Percentiles rank a stretch among this genome's conserved stretches.
Evolutionary conservation across 2,113 vertebrate species (phyloP).

Genomic region (Neopipo cinnamomea): DNA sequence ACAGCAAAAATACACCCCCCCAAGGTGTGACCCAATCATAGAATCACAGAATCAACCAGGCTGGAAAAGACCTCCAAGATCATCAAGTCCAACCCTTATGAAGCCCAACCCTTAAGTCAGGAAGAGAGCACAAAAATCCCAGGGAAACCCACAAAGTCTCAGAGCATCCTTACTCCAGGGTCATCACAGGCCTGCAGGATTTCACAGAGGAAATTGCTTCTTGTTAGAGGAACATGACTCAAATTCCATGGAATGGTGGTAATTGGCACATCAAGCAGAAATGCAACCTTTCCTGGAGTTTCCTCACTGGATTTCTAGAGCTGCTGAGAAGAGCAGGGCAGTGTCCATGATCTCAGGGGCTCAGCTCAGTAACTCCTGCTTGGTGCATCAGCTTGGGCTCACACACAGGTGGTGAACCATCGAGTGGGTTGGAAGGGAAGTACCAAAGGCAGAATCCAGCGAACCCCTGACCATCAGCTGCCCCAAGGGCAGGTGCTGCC

Average conservation of each 20-base stretch:
- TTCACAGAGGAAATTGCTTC: not conserved
- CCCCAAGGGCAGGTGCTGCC: not conserved
- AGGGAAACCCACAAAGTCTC: not conserved
- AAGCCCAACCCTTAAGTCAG: not conserved
- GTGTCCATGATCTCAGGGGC: not conserved
- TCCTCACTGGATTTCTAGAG: not conserved
- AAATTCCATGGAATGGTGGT: not conserved
- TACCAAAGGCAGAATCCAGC: not conserved
- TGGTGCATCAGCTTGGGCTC: not conserved
- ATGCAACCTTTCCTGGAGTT: not conserved
- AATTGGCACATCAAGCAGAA: not conserved
- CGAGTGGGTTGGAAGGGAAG: not conserved
- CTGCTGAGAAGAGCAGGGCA: not conserved
- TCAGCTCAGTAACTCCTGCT: not conserved
- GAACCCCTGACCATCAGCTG: not conserved
- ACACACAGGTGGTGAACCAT: not conserved
- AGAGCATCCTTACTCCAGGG: not conserved
- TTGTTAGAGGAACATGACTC: not conserved
- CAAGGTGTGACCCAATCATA: rapidly evolving
- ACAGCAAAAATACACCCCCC: not conserved
- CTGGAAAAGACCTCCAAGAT: no score
- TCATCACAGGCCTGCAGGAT: not conserved
- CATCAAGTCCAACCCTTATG: no score
- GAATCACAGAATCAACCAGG: no score
- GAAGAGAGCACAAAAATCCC: not conserved